A percentile compares a stretch with the other conserved stretches of the same genome.
These are phyloP conservation scores for Ethmia dodecea DNA, from an alignment of 2,888 invertebrate genomes.

Conservation along the genomic window DNA sequence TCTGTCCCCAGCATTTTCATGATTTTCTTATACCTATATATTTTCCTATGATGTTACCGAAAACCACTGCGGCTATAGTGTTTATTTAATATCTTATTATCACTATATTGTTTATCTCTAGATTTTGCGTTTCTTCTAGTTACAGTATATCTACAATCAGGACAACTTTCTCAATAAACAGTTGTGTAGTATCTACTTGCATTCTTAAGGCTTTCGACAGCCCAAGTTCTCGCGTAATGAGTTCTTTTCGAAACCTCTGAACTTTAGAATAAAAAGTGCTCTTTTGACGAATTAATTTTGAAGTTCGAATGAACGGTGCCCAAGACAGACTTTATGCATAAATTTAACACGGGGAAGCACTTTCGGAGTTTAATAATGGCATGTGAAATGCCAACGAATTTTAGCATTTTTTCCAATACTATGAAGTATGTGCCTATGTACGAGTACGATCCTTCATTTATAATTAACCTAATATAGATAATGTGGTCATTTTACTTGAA, in stretches of 20 bases:
- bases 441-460: too few species aligned
- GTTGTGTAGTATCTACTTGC: constrained; percentile 2
- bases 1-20: neutral
- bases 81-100: neutral
- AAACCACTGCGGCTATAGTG: neutral
- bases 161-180: constrained; percentile 13
- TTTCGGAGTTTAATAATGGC: constrained; percentile 26
- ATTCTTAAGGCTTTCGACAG: constrained; percentile 3
- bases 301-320: constrained; percentile 26
- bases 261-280: constrained; percentile 26
- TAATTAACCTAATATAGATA: too few species aligned
- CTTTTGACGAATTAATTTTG: constrained; percentile 35
- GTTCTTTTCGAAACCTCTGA: constrained; percentile 23
- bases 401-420: too few species aligned
- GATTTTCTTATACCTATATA: neutral
- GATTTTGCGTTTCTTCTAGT: neutral
- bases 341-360: too few species aligned
- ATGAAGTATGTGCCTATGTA: too few species aligned
- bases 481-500: too few species aligned
- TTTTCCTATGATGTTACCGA: neutral
- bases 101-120: neutral
- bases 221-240: constrained; percentile 27
- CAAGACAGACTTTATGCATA: constrained; percentile 23
- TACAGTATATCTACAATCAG: neutral
- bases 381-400: constrained; percentile 17